Evolutionary conservation across 1,140 invertebrate genomes (phyloP).

Genomic region (Pantala flavescens): DNA sequence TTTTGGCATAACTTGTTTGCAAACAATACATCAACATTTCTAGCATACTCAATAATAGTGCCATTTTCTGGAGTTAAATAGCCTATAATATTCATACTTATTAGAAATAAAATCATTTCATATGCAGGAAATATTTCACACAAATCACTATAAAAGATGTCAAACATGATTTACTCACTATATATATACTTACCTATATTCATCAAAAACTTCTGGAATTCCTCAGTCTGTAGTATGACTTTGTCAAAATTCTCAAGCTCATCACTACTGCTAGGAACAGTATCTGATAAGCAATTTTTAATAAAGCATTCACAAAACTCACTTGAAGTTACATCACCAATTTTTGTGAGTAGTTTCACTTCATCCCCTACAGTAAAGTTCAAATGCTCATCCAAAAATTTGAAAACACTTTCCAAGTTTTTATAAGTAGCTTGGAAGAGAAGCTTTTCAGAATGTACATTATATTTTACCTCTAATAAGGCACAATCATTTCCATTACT

Average conservation of each 20-base stretch:
- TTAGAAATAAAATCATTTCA: neutral
- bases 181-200: slow-evolving; percentile 37
- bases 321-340: slow-evolving; percentile 49
- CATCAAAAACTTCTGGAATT: slow-evolving; percentile 54
- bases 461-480: slow-evolving; percentile 36
- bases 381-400: slow-evolving; percentile 47
- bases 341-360: slow-evolving; percentile 45
- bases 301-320: slow-evolving; percentile 56
- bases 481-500: slow-evolving; percentile 33
- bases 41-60: slow-evolving; percentile 52
- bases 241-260: slow-evolving; percentile 54
- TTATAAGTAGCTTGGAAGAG: slow-evolving; percentile 47
- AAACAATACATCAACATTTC: slow-evolving; percentile 67
- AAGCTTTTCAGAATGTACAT: slow-evolving; percentile 36
- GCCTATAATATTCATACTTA: slow-evolving; percentile 27
- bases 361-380: slow-evolving; percentile 40
- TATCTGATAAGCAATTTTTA: slow-evolving; percentile 58
- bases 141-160: too few species aligned
- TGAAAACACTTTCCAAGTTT: slow-evolving; percentile 47
- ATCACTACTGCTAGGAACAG: slow-evolving; percentile 60
- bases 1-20: slow-evolving; percentile 65
- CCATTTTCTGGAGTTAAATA: slow-evolving; percentile 41
- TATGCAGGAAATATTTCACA: too few species aligned
- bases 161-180: too few species aligned
- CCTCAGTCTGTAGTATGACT: slow-evolving; percentile 49